phyloP scores from a whole-genome alignment of 2,797 vertebrate genomes.

The Chloroceryle amazona region DNA sequence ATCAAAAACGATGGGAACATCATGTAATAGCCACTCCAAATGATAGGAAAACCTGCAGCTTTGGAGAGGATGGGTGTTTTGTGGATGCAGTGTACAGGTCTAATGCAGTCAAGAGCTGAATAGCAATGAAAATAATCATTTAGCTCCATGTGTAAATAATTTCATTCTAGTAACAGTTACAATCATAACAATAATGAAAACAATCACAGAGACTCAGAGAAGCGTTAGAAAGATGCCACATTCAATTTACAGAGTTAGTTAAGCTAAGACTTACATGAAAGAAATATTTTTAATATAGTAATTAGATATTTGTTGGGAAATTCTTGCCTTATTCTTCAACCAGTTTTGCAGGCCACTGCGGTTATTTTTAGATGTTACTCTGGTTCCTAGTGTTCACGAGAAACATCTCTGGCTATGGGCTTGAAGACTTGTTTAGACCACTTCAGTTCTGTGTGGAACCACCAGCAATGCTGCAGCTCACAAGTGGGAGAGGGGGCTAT shows the following conservation, averaged over 20 bases:
- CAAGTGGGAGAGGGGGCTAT: not conserved
- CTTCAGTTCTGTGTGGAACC: not conserved
- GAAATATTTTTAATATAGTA: slow-evolving; percentile 69
- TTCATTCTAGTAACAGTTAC: slow-evolving; percentile 69
- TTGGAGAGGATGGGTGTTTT: not conserved
- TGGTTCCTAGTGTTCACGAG: not conserved
- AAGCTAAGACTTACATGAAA: slow-evolving; percentile 68
- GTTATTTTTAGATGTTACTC: not conserved
- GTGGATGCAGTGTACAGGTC: not conserved
- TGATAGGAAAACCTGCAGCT: not conserved
- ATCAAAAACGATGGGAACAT: not conserved
- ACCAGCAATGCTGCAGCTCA: not conserved
- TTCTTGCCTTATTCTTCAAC: slow-evolving; percentile 4
- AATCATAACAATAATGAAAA: slow-evolving; percentile 71
- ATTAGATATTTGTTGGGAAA: slow-evolving; percentile 70
- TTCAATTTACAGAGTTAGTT: slow-evolving; percentile 77
- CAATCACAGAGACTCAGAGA: slow-evolving; percentile 67
- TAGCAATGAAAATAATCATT: slow-evolving; percentile 68
- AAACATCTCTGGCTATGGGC: not conserved
- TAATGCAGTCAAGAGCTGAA: slow-evolving; percentile 41
- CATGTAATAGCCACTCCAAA: not conserved
- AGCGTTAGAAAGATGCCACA: slow-evolving; percentile 66
- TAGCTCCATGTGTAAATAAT: slow-evolving; percentile 70
- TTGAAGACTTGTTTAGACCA: not conserved
- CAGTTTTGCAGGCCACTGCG: not conserved